Evolutionary conservation across 2,113 vertebrate species (phyloP), one percentile per base, ranked within the genome.

Genomic region (Epinephelus moara): DNA sequence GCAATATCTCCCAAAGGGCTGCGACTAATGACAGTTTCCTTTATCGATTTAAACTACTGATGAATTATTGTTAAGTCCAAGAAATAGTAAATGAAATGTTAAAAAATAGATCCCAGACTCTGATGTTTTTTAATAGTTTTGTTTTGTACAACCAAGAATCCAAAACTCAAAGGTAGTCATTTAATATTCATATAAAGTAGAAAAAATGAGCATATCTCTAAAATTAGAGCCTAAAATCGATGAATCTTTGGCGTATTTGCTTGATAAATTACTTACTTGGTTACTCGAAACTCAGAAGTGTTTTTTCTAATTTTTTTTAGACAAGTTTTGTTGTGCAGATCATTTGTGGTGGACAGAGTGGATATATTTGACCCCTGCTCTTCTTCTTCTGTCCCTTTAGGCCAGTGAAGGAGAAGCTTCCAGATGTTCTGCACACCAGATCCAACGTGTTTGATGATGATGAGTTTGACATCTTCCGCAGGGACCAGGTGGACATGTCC

Each of bases 401-500:
- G 62, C 93, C 95, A 4, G 88, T 91, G 88, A 96, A 95, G 68
- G 94, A 96, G 76, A 95, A 96, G 57, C 94, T 95, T 0, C 96
- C 96, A 0, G 80, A 92, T 0, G 93, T 98, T 2, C 89, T 99
- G 71, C 89, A 88, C 60, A 93, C 91, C 49, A 95, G 98, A 64
- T 96, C 85, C 75, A 98, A 97, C 3, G 52, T 97, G 71, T 99
- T 98, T 92, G 97, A 99, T 78, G 96, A 98, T 0, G 98, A 99
- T 0, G 97, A 99, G 89, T 99, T 99, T 89, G 98, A 99, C 23
- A 93, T 99, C 70, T 99, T 98, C 95, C 96, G 96, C 50, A 95
- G 97, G 74, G 97, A 99, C 67, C 93, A 95, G 0, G 94, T 99
- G 92, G 98, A 99, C 91, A 93, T 97, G 92, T 97, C 96, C 60